Conservation (phyloP, 2,797 vertebrate species). For the Muraenolepis orangiensis region DNA sequence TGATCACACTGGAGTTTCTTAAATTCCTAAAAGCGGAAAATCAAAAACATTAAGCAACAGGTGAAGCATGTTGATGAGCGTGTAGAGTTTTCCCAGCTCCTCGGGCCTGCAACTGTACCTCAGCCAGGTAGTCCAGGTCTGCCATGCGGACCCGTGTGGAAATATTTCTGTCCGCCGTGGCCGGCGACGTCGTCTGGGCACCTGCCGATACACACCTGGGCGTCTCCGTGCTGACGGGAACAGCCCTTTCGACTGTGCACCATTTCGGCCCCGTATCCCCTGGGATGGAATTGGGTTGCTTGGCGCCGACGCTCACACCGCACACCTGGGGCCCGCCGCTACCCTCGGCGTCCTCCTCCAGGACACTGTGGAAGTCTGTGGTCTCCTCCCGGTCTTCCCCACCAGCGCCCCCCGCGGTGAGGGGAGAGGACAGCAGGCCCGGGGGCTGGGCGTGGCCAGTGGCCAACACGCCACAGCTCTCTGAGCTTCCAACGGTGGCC, state of each 20-base stretch:
- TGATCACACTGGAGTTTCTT: conserved; percentile 42
- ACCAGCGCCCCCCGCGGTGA: neutral
- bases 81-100: neutral
- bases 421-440: neutral
- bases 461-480: neutral
- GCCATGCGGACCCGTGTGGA: conserved; percentile 62
- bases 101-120: conserved; percentile 43
- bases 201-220: neutral
- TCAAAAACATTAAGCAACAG: neutral
- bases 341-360: conserved; percentile 25
- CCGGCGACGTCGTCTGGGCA: conserved; percentile 46
- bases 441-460: neutral
- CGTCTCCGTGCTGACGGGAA: conserved; percentile 19
- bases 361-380: too few species aligned
- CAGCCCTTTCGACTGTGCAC: neutral
- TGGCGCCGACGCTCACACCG: neutral
- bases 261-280: neutral
- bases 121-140: conserved; percentile 62
- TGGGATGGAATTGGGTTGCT: neutral
- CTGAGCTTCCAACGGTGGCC: conserved; percentile 21
- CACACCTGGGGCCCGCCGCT: accelerated
- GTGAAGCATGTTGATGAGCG: neutral
- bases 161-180: conserved; percentile 51
- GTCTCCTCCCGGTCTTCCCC: conserved; percentile 3
- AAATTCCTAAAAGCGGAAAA: conserved; percentile 58